These are phyloP conservation scores for Epirrhoe tristata DNA, from an alignment of 2,888 invertebrate genomes.

Conservation along the genomic window DNA sequence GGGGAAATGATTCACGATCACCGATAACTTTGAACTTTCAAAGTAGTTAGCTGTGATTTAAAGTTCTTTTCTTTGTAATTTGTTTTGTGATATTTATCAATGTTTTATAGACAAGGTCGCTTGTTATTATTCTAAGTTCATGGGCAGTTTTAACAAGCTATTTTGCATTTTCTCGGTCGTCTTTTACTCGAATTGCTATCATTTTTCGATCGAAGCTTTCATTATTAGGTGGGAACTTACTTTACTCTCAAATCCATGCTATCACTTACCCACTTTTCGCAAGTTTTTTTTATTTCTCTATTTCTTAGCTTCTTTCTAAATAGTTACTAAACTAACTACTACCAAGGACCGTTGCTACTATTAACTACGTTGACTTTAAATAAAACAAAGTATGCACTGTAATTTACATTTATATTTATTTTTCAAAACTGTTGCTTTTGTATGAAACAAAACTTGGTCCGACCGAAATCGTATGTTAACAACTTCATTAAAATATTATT, in stretches of 20 bases:
- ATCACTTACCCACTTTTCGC: too few species aligned
- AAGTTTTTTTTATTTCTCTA: too few species aligned
- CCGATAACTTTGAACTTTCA: slow-evolving; percentile 51
- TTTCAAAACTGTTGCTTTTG: slow-evolving; percentile 76
- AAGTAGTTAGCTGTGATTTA: slow-evolving; percentile 21
- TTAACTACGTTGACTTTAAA: slow-evolving; percentile 34
- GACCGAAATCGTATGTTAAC: slow-evolving; percentile 73
- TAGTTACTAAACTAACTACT: too few species aligned
- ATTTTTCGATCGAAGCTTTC: too few species aligned
- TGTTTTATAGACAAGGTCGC: slow-evolving; percentile 14
- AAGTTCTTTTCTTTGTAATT: slow-evolving; percentile 24
- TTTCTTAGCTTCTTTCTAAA: too few species aligned
- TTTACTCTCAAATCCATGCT: too few species aligned
- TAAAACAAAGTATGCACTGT: slow-evolving; percentile 62
- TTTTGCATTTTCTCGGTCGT: not conserved
- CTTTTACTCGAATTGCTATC: not conserved
- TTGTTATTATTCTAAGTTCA: slow-evolving; percentile 23
- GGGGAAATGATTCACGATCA: slow-evolving; percentile 32
- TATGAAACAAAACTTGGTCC: slow-evolving; percentile 79
- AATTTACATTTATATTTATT: slow-evolving; percentile 80
- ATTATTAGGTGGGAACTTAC: too few species aligned
- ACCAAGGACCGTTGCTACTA: too few species aligned
- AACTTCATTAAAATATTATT: slow-evolving; percentile 59
- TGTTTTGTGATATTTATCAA: slow-evolving; percentile 24
- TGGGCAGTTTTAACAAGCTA: slow-evolving; percentile 11